Evolutionary conservation across 1,140 invertebrate species (phyloP).

Genomic region (Drosophila sp.): DNA sequence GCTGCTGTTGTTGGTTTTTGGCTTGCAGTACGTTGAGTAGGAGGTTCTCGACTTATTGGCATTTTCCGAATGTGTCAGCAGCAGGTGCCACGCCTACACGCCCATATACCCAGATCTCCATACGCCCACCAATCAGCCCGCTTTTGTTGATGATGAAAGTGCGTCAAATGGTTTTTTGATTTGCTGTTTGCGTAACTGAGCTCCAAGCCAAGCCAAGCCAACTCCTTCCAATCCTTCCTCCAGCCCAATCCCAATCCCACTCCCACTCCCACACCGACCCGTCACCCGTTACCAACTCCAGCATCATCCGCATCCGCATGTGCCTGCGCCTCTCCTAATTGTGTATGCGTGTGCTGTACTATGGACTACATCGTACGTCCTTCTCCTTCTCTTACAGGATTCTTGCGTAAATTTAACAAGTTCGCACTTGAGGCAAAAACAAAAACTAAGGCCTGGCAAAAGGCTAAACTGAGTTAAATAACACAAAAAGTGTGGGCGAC

Average conservation of each 20-base stretch:
- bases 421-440: conserved; percentile 68
- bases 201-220: conserved; percentile 26
- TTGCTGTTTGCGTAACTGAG: conserved; percentile 77
- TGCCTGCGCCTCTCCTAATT: conserved; percentile 58
- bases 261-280: neutral
- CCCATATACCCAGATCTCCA: conserved; percentile 17
- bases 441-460: conserved; percentile 34
- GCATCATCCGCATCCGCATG: neutral
- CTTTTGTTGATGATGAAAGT: conserved; percentile 74
- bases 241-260: neutral
- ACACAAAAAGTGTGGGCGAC: conserved; percentile 62
- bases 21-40: conserved; percentile 18
- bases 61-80: conserved; percentile 75
- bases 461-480: conserved; percentile 52
- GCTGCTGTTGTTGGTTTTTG: conserved; percentile 13
- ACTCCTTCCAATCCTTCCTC: neutral
- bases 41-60: conserved; percentile 63
- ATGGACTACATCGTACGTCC: neutral
- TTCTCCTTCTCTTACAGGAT: conserved; percentile 36
- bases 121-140: conserved; percentile 1
- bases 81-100: conserved; percentile 58
- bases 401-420: conserved; percentile 79
- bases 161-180: conserved; percentile 80
- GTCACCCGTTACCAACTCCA: neutral
- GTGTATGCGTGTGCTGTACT: conserved; percentile 74